phyloP scores from a whole-genome alignment of 2,888 invertebrate species.

The Sicus ferrugineus region DNA sequence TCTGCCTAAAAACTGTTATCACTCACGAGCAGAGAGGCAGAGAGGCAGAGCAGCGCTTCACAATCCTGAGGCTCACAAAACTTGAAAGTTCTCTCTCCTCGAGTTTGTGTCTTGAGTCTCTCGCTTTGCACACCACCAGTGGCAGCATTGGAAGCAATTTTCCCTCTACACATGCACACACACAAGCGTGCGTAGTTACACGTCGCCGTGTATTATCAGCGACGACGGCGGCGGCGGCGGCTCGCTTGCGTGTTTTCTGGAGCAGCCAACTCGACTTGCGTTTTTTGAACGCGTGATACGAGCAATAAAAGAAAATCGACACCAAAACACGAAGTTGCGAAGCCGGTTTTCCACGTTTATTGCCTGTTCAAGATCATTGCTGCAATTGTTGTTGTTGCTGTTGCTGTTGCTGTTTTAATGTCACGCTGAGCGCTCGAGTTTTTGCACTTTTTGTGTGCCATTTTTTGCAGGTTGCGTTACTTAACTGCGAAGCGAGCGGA shows the following conservation, averaged over 20 bases:
- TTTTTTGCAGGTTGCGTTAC: neutral
- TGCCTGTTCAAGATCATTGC: neutral
- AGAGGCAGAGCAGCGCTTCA: no score
- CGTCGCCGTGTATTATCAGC: neutral
- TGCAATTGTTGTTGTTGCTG: neutral
- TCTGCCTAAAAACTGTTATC: no score
- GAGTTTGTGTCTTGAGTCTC: no score
- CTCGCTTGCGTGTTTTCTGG: conserved; percentile 15
- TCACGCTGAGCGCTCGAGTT: neutral
- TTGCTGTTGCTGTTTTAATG: neutral
- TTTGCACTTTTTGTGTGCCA: neutral
- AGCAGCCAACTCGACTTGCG: conserved; percentile 8
- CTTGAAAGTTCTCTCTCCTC: no score
- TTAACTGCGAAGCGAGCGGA: neutral
- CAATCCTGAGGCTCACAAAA: no score
- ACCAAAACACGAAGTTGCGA: neutral
- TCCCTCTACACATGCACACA: no score
- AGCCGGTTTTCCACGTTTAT: neutral
- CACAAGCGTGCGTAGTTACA: no score
- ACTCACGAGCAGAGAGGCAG: no score
- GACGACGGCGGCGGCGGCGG: neutral
- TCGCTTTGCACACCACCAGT: no score
- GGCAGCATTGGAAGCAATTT: no score
- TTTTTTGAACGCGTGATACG: no score
- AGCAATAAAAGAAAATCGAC: neutral